These are phyloP conservation scores for Agapetus fuscipes DNA, from an alignment of 2,888 invertebrate genomes.

Conservation along the genomic window DNA sequence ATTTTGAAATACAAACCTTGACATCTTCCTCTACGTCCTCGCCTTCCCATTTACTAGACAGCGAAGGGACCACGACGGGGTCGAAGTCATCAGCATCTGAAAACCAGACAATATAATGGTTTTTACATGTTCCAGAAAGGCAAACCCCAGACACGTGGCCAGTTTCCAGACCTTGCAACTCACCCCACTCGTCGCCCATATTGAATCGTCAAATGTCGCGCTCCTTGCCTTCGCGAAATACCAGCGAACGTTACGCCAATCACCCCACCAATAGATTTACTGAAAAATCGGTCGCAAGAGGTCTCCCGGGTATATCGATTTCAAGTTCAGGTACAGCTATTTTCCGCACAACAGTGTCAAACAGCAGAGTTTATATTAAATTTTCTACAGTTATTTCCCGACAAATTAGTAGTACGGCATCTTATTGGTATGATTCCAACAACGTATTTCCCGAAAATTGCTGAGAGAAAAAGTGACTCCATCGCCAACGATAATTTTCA, in stretches of 20 bases:
- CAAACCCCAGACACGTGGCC: not conserved
- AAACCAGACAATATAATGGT: constrained; percentile 34
- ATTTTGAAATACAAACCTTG: constrained; percentile 48
- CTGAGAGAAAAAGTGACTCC: constrained; percentile 45
- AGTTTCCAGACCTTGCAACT: constrained; percentile 12
- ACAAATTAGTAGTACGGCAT: constrained; percentile 38
- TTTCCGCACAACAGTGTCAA: constrained; percentile 42
- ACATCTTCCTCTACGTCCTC: constrained; percentile 82
- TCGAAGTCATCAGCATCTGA: constrained; percentile 66
- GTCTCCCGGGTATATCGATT: constrained; percentile 44
- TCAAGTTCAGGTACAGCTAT: constrained; percentile 36
- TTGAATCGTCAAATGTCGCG: constrained; percentile 7
- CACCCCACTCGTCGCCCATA: constrained; percentile 21
- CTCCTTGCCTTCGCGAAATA: too few relatives aligned
- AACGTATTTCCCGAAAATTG: constrained; percentile 40
- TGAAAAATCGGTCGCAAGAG: constrained; percentile 38
- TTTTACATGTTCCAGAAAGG: constrained; percentile 12
- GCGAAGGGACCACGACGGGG: constrained; percentile 35
- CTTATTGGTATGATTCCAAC: constrained; percentile 43
- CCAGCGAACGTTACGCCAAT: too few relatives aligned
- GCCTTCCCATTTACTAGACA: constrained; percentile 72
- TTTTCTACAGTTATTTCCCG: constrained; percentile 33
- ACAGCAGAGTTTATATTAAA: constrained; percentile 42
- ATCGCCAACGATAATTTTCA: constrained; percentile 35
- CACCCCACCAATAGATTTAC: constrained; percentile 7